Percentiles rank a stretch among this genome's conserved stretches.
These are phyloP conservation scores for Sebastes variabilis DNA, from an alignment of 2,797 vertebrate species.

Conservation along the genomic window DNA sequence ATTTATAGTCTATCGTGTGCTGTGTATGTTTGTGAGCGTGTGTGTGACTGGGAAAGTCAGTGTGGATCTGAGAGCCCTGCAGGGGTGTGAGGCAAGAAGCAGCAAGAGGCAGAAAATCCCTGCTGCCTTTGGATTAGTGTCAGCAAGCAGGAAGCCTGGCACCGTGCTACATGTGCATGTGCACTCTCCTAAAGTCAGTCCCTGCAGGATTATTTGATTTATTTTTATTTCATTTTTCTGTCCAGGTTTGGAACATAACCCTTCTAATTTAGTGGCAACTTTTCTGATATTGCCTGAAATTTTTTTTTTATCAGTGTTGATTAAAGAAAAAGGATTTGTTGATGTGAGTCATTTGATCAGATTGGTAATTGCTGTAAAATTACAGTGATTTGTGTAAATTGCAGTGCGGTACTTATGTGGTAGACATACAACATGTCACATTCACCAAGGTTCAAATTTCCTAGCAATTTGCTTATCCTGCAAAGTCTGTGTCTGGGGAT, in stretches of 20 bases:
- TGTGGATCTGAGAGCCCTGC: conserved; percentile 74
- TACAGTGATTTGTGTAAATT: conserved; percentile 11
- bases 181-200: conserved; percentile 46
- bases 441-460: neutral
- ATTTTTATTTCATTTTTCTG: conserved; percentile 9
- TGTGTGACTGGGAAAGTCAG: conserved; percentile 59
- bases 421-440: neutral
- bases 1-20: conserved; percentile 71
- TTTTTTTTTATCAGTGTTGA: neutral
- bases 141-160: conserved; percentile 74
- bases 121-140: conserved; percentile 81
- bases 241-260: neutral
- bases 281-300: neutral
- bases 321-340: neutral
- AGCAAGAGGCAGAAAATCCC: conserved; percentile 82
- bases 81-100: conserved; percentile 83
- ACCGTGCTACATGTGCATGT: conserved; percentile 54
- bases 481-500: neutral
- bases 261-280: neutral
- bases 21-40: conserved; percentile 55
- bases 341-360: conserved; percentile 22
- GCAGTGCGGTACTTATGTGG: neutral
- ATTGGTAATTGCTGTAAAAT: conserved; percentile 11
- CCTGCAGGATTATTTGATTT: conserved; percentile 22
- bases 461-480: neutral